A percentile compares a stretch with the other conserved stretches of the same genome.
phyloP scores from a whole-genome alignment of 2,113 vertebrate species.

The Emydocephalus ijimae region DNA sequence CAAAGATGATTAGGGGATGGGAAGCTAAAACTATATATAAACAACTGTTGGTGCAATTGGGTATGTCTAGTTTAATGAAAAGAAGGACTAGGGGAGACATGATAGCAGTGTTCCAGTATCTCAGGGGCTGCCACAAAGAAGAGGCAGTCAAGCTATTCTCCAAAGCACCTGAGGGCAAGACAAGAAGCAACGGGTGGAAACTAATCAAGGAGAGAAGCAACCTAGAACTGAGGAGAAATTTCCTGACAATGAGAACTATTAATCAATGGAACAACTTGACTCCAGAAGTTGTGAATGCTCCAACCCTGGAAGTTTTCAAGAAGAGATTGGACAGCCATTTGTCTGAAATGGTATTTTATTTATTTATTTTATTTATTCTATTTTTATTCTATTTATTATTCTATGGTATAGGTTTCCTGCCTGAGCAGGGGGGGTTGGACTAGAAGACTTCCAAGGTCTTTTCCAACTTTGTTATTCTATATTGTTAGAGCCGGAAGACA shows the following conservation, averaged over 20 bases:
- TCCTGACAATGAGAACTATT: too few relatives aligned
- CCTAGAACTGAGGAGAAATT: not conserved
- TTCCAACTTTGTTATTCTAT: not conserved
- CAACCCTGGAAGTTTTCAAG: too few relatives aligned
- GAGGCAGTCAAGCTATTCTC: not conserved
- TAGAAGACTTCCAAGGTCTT: not conserved
- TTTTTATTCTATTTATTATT: too few relatives aligned
- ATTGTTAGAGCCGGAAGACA: not conserved
- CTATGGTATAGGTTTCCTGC: not conserved
- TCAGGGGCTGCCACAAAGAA: not conserved
- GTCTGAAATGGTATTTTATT: too few relatives aligned
- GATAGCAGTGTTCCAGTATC: not conserved
- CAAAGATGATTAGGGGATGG: not conserved
- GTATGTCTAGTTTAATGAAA: not conserved
- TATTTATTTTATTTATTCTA: too few relatives aligned
- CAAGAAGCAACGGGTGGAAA: not conserved
- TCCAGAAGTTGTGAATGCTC: too few relatives aligned
- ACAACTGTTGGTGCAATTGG: not conserved
- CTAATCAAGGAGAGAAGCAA: not conserved
- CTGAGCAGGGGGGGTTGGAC: not conserved
- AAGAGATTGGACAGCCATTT: too few relatives aligned
- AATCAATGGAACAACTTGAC: too few relatives aligned
- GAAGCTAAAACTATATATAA: not conserved
- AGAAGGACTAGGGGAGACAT: not conserved
- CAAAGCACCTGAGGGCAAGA: not conserved